Conservation (phyloP, 2,113 vertebrate genomes). For the Scatophagus argus region DNA sequence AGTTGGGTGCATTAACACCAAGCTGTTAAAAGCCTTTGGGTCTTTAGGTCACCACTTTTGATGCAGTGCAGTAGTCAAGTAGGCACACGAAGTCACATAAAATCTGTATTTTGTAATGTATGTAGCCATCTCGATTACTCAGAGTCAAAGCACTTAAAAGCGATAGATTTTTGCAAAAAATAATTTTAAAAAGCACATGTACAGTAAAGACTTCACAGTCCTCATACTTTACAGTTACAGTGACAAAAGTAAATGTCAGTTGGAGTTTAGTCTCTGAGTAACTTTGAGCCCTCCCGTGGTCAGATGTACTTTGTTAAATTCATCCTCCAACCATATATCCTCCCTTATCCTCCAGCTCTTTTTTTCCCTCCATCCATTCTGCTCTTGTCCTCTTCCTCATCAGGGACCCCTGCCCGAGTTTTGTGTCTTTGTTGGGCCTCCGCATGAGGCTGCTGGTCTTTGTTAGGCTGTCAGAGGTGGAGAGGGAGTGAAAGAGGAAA, state of each 20-base stretch:
- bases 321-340: constrained; percentile 29
- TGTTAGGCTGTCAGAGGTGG: constrained; percentile 75
- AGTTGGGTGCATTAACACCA: background rate
- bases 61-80: background rate
- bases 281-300: constrained; percentile 46
- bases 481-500: constrained; percentile 38
- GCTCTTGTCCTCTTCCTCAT: constrained; percentile 42
- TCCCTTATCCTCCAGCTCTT: constrained; percentile 48
- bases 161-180: background rate
- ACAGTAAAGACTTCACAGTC: constrained; percentile 14
- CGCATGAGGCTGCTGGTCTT: constrained; percentile 64
- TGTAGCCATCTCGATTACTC: background rate
- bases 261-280: constrained; percentile 14
- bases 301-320: constrained; percentile 45
- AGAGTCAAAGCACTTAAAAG: background rate
- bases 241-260: constrained; percentile 34
- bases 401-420: constrained; percentile 63
- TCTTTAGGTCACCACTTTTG: background rate
- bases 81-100: background rate
- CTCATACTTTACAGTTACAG: background rate
- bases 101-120: background rate
- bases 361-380: constrained; percentile 47
- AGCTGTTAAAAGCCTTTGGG: too few species aligned
- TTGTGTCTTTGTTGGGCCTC: constrained; percentile 75
- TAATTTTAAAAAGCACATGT: background rate